Percentiles rank a stretch among this genome's conserved stretches.
Evolutionary conservation across 2,888 invertebrate species (phyloP).

Genomic region (Loripinus fragilis): DNA sequence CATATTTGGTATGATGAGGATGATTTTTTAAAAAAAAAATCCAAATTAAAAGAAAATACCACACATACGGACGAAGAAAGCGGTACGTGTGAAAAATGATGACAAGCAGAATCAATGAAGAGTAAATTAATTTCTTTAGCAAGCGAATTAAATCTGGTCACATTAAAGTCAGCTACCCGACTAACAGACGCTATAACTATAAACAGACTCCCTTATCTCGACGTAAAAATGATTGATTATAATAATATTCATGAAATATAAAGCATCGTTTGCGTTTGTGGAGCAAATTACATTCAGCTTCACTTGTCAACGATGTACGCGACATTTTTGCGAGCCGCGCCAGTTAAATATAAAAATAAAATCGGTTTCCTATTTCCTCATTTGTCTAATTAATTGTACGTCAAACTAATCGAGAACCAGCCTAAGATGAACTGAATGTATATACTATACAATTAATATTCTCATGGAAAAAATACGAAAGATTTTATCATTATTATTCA

Average conservation of each 20-base stretch:
- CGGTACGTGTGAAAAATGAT: conserved; percentile 11
- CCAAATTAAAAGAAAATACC: conserved; percentile 16
- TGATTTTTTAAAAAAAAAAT: neutral
- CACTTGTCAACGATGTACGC: conserved; percentile 6
- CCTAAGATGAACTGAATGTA: neutral
- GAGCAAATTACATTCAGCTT: conserved; percentile 52
- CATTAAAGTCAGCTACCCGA: conserved; percentile 33
- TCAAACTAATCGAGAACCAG: neutral
- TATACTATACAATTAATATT: neutral
- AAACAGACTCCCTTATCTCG: conserved; percentile 51
- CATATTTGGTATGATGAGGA: neutral
- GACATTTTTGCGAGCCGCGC: conserved; percentile 14
- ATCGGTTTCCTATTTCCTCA: neutral
- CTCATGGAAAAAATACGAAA: conserved; percentile 9
- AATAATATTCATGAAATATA: conserved; percentile 60
- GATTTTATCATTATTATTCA: neutral
- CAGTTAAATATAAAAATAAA: conserved; percentile 6
- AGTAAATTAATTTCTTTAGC: conserved; percentile 19
- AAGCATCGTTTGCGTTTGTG: conserved; percentile 47
- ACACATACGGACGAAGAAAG: conserved; percentile 13
- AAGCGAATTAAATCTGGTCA: conserved; percentile 18
- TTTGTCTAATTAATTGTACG: conserved; percentile 2
- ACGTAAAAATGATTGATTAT: conserved; percentile 55
- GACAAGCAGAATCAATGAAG: conserved; percentile 20
- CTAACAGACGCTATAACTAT: conserved; percentile 40